phyloP scores from a whole-genome alignment of 2,888 invertebrate species.

The Unio delphinus region DNA sequence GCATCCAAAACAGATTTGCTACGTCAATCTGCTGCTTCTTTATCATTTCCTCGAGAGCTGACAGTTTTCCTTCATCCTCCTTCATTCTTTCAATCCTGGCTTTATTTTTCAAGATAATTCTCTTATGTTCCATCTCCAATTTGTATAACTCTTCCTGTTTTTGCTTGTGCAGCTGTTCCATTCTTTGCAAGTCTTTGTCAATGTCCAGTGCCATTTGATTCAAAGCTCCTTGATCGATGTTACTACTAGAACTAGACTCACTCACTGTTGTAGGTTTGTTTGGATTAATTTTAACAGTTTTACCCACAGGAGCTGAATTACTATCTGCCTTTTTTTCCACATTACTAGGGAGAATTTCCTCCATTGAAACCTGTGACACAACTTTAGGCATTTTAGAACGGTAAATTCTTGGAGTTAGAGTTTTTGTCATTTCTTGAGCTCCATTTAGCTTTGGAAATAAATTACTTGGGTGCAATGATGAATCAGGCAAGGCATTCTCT shows the following conservation, averaged over 20 bases:
- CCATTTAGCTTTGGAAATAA: neutral
- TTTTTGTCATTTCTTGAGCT: neutral
- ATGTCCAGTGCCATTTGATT: conserved; percentile 10
- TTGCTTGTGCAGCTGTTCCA: conserved; percentile 32
- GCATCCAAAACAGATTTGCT: conserved; percentile 55
- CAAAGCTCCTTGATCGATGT: no score
- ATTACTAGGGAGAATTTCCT: conserved; percentile 5
- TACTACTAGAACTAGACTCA: no score
- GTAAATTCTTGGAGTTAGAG: conserved; percentile 1
- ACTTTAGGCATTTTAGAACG: neutral
- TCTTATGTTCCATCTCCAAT: conserved; percentile 44
- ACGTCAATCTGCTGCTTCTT: conserved; percentile 57
- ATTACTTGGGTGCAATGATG: neutral
- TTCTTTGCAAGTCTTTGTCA: conserved; percentile 32
- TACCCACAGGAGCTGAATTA: conserved; percentile 4
- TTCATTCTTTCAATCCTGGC: conserved; percentile 74
- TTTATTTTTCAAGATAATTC: conserved; percentile 58
- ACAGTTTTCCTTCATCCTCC: conserved; percentile 32
- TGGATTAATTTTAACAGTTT: no score
- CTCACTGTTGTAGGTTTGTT: no score
- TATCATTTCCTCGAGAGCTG: conserved; percentile 42
- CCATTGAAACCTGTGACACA: neutral
- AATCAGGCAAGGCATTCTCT: neutral
- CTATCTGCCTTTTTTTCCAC: conserved; percentile 4
- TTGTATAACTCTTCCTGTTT: conserved; percentile 36